Conservation (phyloP, 2,113 vertebrate genomes). For the Toxotes chatareus region DNA sequence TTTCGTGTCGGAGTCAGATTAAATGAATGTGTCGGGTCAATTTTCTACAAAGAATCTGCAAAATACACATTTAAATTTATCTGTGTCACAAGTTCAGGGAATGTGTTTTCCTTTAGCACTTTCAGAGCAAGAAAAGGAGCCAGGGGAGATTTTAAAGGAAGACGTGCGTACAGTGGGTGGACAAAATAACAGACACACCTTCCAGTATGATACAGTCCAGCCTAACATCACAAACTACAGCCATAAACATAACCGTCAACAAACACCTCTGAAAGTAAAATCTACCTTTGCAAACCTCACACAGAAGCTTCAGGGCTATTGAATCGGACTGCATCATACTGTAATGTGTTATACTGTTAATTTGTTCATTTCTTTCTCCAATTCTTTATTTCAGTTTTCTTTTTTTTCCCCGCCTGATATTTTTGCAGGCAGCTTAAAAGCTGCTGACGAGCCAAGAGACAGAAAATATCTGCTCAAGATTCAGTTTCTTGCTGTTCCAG, state of each 20-base stretch:
- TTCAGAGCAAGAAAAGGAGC: background rate
- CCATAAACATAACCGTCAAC: conserved; percentile 25
- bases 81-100: conserved; percentile 61
- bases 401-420: background rate
- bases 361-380: background rate
- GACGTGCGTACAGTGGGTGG: conserved; percentile 1
- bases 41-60: conserved; percentile 43
- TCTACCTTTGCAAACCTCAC: background rate
- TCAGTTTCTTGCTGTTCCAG: background rate
- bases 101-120: conserved; percentile 55
- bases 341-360: background rate
- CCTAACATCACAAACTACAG: background rate
- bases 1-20: conserved; percentile 3
- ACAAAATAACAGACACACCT: conserved; percentile 4
- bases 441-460: background rate
- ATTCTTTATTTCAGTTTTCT: background rate
- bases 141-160: background rate
- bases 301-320: background rate
- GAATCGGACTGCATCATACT: conserved; percentile 7
- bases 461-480: background rate
- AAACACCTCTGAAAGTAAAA: conserved; percentile 2
- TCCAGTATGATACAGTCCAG: background rate
- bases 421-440: background rate
- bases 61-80: conserved; percentile 34
- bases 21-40: conserved; percentile 24